These are phyloP conservation scores for Psophia crepitans DNA, from an alignment of 2,113 vertebrate species.

Conservation along the genomic window DNA sequence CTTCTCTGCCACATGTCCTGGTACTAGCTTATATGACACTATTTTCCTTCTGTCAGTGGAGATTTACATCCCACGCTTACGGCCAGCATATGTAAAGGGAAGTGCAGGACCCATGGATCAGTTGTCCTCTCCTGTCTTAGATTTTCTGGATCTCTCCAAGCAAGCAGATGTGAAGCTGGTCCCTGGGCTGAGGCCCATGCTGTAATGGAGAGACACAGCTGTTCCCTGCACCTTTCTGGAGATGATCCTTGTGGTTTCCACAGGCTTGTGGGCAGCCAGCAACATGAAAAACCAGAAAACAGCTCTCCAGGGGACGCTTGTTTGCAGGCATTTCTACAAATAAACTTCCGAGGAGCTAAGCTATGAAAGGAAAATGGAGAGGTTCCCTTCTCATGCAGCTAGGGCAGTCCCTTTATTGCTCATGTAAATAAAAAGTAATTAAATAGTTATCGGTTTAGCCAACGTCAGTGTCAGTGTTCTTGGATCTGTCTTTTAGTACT, in stretches of 20 bases:
- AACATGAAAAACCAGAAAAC: conserved; percentile 14
- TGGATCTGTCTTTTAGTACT: background rate
- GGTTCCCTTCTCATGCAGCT: background rate
- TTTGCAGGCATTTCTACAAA: conserved; percentile 26
- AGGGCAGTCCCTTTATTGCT: background rate
- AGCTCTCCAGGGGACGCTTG: background rate
- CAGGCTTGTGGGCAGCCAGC: conserved; percentile 15
- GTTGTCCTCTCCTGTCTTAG: background rate
- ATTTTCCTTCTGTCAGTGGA: background rate
- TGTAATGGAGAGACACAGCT: conserved; percentile 13
- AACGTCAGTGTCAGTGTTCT: background rate
- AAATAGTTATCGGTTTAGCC: background rate
- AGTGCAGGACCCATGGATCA: background rate
- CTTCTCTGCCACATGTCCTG: background rate
- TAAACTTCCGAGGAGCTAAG: conserved; percentile 13
- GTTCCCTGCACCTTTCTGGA: conserved; percentile 13
- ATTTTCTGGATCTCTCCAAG: background rate
- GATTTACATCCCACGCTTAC: background rate
- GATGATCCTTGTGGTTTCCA: conserved; percentile 1
- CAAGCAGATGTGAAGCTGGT: conserved; percentile 3
- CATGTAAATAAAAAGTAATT: conserved; percentile 2
- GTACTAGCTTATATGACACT: background rate
- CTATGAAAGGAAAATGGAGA: background rate
- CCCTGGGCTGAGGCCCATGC: background rate
- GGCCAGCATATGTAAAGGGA: conserved; percentile 19